Evolutionary conservation across 2,797 vertebrate species (phyloP).

Genomic region (Melopsittacus undulatus): DNA sequence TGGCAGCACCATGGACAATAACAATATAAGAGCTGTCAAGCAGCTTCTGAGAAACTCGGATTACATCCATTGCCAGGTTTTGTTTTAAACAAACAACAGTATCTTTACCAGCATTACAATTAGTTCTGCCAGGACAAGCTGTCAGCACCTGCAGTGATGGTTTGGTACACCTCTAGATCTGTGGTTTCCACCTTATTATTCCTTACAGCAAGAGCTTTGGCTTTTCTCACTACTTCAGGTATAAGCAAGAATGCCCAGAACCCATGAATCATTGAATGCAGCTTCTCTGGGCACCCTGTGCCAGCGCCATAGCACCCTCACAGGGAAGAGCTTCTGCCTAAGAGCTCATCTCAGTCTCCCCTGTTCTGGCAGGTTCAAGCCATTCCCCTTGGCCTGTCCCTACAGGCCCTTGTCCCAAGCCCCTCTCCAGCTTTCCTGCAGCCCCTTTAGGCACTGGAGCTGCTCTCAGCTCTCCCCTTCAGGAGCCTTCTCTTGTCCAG

Average conservation of each 20-base stretch:
- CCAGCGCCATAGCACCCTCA: background rate
- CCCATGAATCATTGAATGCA: background rate
- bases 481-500: background rate
- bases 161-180: background rate
- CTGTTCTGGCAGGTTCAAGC: no score
- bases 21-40: background rate
- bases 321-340: background rate
- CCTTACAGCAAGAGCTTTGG: background rate
- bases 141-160: background rate
- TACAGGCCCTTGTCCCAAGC: no score
- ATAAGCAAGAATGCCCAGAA: background rate
- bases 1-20: background rate
- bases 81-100: background rate
- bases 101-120: background rate
- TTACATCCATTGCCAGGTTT: background rate
- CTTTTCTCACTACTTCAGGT: background rate
- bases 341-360: background rate
- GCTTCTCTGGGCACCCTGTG: background rate
- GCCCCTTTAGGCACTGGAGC: no score
- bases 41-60: background rate
- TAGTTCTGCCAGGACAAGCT: background rate
- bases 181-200: background rate
- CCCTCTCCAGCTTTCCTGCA: no score
- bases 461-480: background rate
- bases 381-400: no score